Evolutionary conservation across 2,797 vertebrate genomes (phyloP), one percentile per base, ranked within the genome.

Genomic region (Centropyge bicolor): DNA sequence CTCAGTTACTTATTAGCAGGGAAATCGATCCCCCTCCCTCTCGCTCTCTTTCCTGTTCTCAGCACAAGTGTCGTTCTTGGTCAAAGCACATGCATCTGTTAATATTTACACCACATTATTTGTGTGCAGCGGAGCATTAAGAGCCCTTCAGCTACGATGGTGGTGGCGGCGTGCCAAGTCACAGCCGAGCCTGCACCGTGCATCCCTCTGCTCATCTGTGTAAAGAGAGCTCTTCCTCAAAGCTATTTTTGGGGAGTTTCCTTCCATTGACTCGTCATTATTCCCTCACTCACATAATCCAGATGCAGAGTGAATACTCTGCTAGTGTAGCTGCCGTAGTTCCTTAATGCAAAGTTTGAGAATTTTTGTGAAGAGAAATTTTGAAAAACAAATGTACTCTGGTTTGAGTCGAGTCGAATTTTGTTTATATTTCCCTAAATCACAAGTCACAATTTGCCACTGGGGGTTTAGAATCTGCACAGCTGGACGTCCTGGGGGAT

Each of bases 1-100:
- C 74, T 76, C 36, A 52, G 88, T 92, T 90, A 92, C 82, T 93
- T 80, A 93, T 93, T 93, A 84, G 82, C 3, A 9, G 45, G 72
- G 43, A 48, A 80, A 90, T 92, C 84, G 10, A 88, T 88, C 40
- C 0, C 22, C 19, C 22, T 6, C 17, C 11, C 61, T 13, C 4
- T 17, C 6, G 12, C 24, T 7, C 22, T 14, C n/a, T 4, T 57
- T 14, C 55, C 24, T 24, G 19, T 62, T 76, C 62, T 72, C 71
- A n/a, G 51, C 54, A 45, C 43, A 57, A 55, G 70, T 68, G 60
- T 69, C 12, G 1, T 64, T 78, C 52, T 45, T 57, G 73, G 69
- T 60, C 62, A 46, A 49, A 61, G 64, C 38, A 17, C 54, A 24
- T 22, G 64, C 54, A 45, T 83, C 61, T 84, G 87, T 89, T 85